Conservation (phyloP, 2,888 invertebrate species). For the Tipula confusa region DNA sequence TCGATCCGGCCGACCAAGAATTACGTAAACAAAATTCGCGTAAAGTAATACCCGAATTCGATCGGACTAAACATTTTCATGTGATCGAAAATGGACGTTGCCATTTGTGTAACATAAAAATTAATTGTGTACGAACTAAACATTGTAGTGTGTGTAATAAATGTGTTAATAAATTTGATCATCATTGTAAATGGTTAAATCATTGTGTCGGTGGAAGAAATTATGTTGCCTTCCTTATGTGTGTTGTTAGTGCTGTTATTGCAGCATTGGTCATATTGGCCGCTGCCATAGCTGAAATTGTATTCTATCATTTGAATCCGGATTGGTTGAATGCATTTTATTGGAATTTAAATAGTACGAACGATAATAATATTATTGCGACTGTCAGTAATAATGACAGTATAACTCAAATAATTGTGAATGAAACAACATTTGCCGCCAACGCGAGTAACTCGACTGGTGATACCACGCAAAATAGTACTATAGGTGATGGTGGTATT, state of each 20-base stretch:
- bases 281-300: slow-evolving; percentile 66
- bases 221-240: slow-evolving; percentile 77
- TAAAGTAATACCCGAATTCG: slow-evolving; percentile 74
- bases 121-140: slow-evolving; percentile 73
- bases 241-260: slow-evolving; percentile 71
- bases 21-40: slow-evolving; percentile 59
- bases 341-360: slow-evolving; percentile 30
- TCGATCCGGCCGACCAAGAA: slow-evolving; percentile 86
- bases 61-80: slow-evolving; percentile 80
- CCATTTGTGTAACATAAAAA: slow-evolving; percentile 83
- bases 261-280: slow-evolving; percentile 66
- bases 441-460: slow-evolving; percentile 35
- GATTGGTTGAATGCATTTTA: slow-evolving; percentile 52
- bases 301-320: slow-evolving; percentile 59
- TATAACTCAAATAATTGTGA: slow-evolving; percentile 32
- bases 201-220: slow-evolving; percentile 92
- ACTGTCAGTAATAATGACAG: slow-evolving; percentile 33
- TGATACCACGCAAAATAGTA: slow-evolving; percentile 31
- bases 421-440: slow-evolving; percentile 32
- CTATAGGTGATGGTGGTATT: not conserved
- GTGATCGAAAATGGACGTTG: slow-evolving; percentile 94
- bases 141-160: slow-evolving; percentile 98
- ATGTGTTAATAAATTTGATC: slow-evolving; percentile 91
- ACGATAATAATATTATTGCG: slow-evolving; percentile 32
- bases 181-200: slow-evolving; percentile 99